Evolutionary conservation across 2,113 vertebrate species (phyloP).

Genomic region (Poeciliopsis occidentalis): DNA sequence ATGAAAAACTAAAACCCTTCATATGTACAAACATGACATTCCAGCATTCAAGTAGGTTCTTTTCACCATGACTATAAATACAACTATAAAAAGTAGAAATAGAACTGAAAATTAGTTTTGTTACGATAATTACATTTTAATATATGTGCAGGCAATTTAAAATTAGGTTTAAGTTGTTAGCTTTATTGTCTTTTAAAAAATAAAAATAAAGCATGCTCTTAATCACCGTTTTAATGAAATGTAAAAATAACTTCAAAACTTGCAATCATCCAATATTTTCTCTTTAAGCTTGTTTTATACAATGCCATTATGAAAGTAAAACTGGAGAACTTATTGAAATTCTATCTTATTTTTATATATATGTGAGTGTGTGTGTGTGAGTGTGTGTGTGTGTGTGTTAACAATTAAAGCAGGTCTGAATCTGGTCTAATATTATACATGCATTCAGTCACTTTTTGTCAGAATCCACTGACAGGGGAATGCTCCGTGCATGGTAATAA

Average conservation of each 20-base stretch:
- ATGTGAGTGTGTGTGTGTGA: background rate
- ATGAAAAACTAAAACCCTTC: too few species aligned
- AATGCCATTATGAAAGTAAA: background rate
- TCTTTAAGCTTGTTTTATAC: background rate
- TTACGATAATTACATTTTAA: background rate
- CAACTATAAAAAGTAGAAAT: background rate
- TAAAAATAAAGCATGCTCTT: background rate
- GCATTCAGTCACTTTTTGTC: background rate
- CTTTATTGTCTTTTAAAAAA: background rate
- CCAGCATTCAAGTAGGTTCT: too few species aligned
- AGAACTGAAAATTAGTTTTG: background rate
- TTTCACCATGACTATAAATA: too few species aligned
- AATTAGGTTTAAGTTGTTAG: background rate
- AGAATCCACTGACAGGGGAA: slow-evolving; percentile 55
- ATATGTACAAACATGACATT: background rate
- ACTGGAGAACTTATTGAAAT: background rate
- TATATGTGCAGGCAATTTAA: background rate
- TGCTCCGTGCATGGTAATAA: slow-evolving; percentile 45
- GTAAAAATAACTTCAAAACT: too few species aligned
- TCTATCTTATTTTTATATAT: background rate
- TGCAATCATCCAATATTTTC: background rate
- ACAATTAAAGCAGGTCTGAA: background rate
- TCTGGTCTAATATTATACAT: slow-evolving; percentile 9
- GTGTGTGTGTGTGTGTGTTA: background rate
- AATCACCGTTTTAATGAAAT: too few species aligned